A percentile compares a stretch with the other conserved stretches of the same genome.
phyloP scores from a whole-genome alignment of 2,888 invertebrate genomes.

The Patella depressa region DNA sequence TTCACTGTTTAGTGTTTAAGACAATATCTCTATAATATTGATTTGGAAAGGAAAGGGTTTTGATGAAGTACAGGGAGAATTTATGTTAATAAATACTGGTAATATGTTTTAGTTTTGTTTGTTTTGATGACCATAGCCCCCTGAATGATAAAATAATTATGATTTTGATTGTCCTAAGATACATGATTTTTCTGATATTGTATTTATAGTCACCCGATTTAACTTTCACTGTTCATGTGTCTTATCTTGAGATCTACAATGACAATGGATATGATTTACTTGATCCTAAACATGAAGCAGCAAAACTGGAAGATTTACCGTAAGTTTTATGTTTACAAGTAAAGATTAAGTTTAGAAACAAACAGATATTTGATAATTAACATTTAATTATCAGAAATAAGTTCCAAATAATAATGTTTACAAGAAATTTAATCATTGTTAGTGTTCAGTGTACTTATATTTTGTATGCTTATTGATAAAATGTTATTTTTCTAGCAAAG shows the following conservation, averaged over 20 bases:
- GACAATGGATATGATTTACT: slow-evolving; percentile 71
- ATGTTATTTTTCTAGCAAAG: slow-evolving; percentile 60
- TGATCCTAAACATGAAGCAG: slow-evolving; percentile 70
- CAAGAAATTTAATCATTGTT: not conserved
- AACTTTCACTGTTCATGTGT: slow-evolving; percentile 66
- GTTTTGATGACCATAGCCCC: not conserved
- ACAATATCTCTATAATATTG: no score
- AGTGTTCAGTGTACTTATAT: not conserved
- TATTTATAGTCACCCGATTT: slow-evolving; percentile 62
- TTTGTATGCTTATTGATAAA: not conserved
- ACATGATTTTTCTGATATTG: not conserved
- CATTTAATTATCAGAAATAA: no score
- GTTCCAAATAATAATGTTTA: no score
- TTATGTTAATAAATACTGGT: not conserved
- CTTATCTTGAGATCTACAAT: slow-evolving; percentile 72
- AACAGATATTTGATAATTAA: no score
- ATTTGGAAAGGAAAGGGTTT: no score
- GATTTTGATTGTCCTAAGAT: not conserved
- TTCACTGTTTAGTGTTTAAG: no score
- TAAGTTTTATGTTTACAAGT: slow-evolving; percentile 42
- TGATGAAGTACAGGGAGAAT: not conserved
- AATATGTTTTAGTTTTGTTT: not conserved
- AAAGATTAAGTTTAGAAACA: no score
- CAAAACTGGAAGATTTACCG: slow-evolving; percentile 71
- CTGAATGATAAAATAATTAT: not conserved